These are phyloP conservation scores for Nibea albiflora DNA, from an alignment of 2,113 vertebrate species.

Conservation along the genomic window DNA sequence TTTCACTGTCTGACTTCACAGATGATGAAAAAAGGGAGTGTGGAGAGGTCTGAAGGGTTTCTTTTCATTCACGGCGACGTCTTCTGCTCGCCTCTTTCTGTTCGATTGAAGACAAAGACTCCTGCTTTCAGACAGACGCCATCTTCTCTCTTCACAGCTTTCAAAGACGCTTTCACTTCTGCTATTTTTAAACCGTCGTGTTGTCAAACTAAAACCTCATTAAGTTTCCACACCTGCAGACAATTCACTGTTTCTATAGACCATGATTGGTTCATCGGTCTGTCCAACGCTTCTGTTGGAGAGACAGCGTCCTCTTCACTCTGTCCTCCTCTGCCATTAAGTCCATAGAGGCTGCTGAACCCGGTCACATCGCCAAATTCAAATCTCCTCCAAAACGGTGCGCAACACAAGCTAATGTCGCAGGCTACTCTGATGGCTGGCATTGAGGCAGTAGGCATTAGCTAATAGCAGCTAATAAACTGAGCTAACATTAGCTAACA, in stretches of 20 bases:
- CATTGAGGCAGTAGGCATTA: too few species aligned
- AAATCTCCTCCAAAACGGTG: too few species aligned
- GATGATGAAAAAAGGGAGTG: conserved; percentile 14
- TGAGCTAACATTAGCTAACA: too few species aligned
- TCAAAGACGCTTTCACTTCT: conserved; percentile 26
- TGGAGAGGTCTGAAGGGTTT: conserved; percentile 37
- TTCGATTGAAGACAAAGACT: conserved; percentile 52
- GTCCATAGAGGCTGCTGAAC: too few species aligned
- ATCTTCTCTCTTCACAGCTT: conserved; percentile 34
- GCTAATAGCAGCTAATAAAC: too few species aligned
- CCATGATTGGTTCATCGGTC: not conserved
- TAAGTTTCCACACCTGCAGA: conserved; percentile 21
- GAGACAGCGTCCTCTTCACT: too few species aligned
- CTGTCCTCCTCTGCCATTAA: too few species aligned
- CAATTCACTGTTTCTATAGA: not conserved
- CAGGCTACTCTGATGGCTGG: too few species aligned
- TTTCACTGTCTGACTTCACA: conserved; percentile 50
- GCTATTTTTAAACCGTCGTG: conserved; percentile 36
- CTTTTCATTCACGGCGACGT: conserved; percentile 12
- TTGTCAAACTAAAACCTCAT: conserved; percentile 37
- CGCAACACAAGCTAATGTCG: too few species aligned
- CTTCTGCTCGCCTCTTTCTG: conserved; percentile 21
- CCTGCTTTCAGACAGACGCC: conserved; percentile 9
- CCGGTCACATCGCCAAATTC: too few species aligned
- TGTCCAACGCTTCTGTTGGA: not conserved